Conservation (phyloP, 2,888 invertebrate species). For the Folsomia manolachei region DNA sequence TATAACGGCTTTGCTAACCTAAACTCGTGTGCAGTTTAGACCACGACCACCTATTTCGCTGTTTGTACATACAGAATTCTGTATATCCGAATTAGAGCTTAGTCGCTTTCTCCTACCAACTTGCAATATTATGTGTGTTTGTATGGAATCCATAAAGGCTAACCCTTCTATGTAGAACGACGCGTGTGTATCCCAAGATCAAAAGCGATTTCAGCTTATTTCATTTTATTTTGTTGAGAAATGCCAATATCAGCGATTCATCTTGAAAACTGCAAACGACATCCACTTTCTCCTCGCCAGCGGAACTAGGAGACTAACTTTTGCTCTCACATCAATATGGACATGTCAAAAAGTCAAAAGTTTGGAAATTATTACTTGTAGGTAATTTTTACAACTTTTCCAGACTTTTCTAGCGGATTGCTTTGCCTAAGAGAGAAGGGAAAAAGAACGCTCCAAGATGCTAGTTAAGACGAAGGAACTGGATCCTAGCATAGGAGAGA, state of each 20-base stretch:
- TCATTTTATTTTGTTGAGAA: constrained; percentile 5
- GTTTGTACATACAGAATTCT: no score
- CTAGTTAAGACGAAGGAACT: no score
- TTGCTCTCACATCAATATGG: not conserved
- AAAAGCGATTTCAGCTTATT: not conserved
- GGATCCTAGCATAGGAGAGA: no score
- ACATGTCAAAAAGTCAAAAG: constrained; percentile 3
- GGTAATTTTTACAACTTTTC: constrained; percentile 1
- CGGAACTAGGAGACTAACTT: not conserved
- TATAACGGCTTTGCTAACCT: no score
- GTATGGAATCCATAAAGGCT: no score
- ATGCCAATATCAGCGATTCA: constrained; percentile 9
- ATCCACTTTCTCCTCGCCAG: not conserved
- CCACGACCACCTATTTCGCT: no score
- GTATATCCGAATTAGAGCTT: no score
- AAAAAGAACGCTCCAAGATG: not conserved
- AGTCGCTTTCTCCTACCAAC: no score
- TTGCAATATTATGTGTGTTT: no score
- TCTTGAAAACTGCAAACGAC: not conserved
- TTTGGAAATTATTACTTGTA: not conserved
- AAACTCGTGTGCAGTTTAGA: no score
- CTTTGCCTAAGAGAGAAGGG: not conserved
- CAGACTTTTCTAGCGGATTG: not conserved
- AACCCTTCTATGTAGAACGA: no score
- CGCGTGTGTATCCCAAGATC: no score